Conservation (phyloP, 2,888 invertebrate species). For the Drosophila ezoana region DNA sequence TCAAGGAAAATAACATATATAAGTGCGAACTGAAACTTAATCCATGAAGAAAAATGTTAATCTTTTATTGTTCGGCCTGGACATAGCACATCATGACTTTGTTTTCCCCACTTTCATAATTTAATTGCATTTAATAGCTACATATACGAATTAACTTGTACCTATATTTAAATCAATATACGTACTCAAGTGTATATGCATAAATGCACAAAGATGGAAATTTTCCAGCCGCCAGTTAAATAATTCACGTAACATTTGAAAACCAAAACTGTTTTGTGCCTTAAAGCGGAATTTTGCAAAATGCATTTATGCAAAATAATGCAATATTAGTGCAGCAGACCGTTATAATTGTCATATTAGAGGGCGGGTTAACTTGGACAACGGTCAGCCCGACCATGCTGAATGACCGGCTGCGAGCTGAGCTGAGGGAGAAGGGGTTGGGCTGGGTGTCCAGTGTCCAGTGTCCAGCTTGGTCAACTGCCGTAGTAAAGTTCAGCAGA, state of each 20-base stretch:
- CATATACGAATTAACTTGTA: no score
- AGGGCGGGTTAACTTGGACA: slow-evolving; percentile 36
- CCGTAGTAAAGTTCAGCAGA: slow-evolving; percentile 38
- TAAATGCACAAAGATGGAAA: no score
- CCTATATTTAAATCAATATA: no score
- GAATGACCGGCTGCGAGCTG: neutral
- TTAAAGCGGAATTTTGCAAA: slow-evolving; percentile 21
- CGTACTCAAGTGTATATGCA: no score
- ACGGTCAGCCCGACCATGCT: slow-evolving; percentile 9
- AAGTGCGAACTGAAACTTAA: no score
- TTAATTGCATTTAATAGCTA: no score
- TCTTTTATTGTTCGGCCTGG: no score
- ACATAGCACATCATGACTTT: no score
- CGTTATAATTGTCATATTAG: slow-evolving; percentile 77
- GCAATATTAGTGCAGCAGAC: slow-evolving; percentile 76
- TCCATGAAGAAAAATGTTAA: no score
- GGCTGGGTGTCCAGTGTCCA: neutral
- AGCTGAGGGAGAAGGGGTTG: neutral
- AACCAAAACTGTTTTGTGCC: neutral
- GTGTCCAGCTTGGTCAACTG: slow-evolving; percentile 32
- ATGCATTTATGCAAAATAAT: slow-evolving; percentile 75
- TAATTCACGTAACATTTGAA: neutral
- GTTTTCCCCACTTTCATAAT: neutral
- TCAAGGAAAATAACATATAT: no score
- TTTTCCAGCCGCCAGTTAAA: no score